Evolutionary conservation across 2,888 invertebrate species (phyloP).

Genomic region (Apodemia mormo): DNA sequence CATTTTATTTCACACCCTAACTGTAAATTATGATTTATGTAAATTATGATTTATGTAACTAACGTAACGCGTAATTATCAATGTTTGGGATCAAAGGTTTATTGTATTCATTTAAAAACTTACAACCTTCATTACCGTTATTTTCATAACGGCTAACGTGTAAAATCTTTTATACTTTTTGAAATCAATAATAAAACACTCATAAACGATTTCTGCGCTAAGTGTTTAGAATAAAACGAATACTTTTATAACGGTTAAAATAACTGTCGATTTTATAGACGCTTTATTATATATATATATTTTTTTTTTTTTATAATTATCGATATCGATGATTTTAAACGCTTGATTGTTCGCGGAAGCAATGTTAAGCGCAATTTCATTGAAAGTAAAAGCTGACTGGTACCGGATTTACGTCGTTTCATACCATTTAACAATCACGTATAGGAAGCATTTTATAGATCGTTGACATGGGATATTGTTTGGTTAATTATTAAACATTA

Average conservation of each 20-base stretch:
- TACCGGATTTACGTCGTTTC: slow-evolving; percentile 53
- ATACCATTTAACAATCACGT: slow-evolving; percentile 40
- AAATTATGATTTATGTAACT: neutral
- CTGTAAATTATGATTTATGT: neutral
- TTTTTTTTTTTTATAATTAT: too few relatives aligned
- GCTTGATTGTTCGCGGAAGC: slow-evolving; percentile 67
- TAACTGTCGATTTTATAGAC: neutral
- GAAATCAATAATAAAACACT: neutral
- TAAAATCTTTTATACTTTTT: neutral
- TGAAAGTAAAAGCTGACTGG: slow-evolving; percentile 76
- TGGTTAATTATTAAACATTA: slow-evolving; percentile 19
- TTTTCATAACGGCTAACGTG: neutral
- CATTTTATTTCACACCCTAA: neutral
- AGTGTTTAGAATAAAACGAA: neutral
- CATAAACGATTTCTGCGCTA: neutral
- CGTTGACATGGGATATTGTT: slow-evolving; percentile 30
- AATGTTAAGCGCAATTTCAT: slow-evolving; percentile 48
- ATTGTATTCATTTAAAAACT: neutral
- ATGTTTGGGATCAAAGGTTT: neutral
- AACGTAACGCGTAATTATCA: neutral
- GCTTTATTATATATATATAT: slow-evolving; percentile 28
- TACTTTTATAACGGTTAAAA: slow-evolving; percentile 1
- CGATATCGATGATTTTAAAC: slow-evolving; percentile 44
- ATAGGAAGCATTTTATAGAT: slow-evolving; percentile 36
- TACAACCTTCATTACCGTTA: neutral